Evolutionary conservation across 2,888 invertebrate species (phyloP).

Genomic region (Amorpha juglandis): DNA sequence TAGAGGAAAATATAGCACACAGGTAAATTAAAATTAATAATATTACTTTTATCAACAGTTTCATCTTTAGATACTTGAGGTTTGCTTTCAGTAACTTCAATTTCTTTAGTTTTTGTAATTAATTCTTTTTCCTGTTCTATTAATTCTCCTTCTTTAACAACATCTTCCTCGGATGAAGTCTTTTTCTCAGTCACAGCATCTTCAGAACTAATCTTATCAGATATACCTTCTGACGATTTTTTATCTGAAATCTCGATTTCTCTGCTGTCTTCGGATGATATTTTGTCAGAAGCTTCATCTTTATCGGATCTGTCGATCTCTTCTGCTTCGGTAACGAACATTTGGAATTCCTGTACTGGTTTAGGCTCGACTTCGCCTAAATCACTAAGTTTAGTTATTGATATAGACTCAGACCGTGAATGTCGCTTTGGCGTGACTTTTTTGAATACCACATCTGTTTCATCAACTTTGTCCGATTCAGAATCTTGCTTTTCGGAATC

Average conservation of each 20-base stretch:
- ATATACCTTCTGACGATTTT: conserved; percentile 80
- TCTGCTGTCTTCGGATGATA: conserved; percentile 80
- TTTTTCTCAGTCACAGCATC: conserved; percentile 81
- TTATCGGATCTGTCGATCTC: conserved; percentile 75
- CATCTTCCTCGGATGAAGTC: conserved; percentile 77
- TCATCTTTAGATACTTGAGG: conserved; percentile 55
- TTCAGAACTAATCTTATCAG: conserved; percentile 80
- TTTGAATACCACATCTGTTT: conserved; percentile 70
- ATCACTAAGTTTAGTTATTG: conserved; percentile 74
- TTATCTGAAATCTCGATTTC: conserved; percentile 80
- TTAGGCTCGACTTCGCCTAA: conserved; percentile 66
- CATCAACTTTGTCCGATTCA: conserved; percentile 64
- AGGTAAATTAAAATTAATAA: neutral
- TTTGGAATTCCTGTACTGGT: conserved; percentile 74
- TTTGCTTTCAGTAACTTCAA: conserved; percentile 52
- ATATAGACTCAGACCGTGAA: conserved; percentile 76
- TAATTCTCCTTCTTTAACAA: conserved; percentile 53
- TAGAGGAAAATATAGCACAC: too few relatives aligned
- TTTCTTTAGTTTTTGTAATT: conserved; percentile 41
- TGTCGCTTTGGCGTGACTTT: conserved; percentile 78
- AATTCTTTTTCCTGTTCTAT: conserved; percentile 48
- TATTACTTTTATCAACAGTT: conserved; percentile 56
- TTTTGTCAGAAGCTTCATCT: conserved; percentile 79
- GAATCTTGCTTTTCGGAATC: conserved; percentile 71
- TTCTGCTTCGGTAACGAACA: conserved; percentile 79